Evolutionary conservation across 2,113 vertebrate genomes (phyloP), one percentile per base, ranked within the genome.

Genomic region (Capreolus pygargus): DNA sequence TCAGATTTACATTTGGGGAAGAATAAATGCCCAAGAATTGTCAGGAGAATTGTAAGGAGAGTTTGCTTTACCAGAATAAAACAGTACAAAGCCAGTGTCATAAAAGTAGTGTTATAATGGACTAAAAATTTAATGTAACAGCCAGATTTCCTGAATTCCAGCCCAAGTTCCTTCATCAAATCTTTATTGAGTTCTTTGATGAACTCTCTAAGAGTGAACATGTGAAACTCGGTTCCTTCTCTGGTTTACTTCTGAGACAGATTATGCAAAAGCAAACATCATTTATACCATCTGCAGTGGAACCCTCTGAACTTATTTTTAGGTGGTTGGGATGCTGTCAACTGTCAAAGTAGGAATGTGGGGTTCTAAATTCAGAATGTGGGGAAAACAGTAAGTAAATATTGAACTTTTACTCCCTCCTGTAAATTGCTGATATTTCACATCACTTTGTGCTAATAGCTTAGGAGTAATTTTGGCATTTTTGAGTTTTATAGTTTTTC

Each of bases 31-130:
- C 58, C 54, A 61, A 81, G 54, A 74, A 81, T 82, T 50, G 25
- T 93, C 61, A 91, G 60, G 39, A 86, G 91, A 93, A 67, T 50
- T 92, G 43, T 96, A 67, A 95, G 70, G 55, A 82, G 58, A 91
- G 50, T 97, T 94, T 97, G 92, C 86, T 95, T 96, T 92, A 81
- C 86, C 55, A 94, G 57, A 88, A 95, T 98, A 92, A 98, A 95
- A 96, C 39, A 76, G 91, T 94, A 74, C 64, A 96, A 95, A 95
- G 83, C 36, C 23, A 87, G 61, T 94, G 16, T 89, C 93, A 92
- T 92, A 89, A 96, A 95, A 96, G 43, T 81, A 67, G 47, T 94
- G 33, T 92, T 47, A 43, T 88, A 95, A 92, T 86, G 7, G 27
- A 85, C 54, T 88, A 93, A 39, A 93, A 89, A 86, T 95, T 82